Base-by-base conservation (phyloP, 2,888 invertebrate genomes). In the Perizoma affinitatum region DNA sequence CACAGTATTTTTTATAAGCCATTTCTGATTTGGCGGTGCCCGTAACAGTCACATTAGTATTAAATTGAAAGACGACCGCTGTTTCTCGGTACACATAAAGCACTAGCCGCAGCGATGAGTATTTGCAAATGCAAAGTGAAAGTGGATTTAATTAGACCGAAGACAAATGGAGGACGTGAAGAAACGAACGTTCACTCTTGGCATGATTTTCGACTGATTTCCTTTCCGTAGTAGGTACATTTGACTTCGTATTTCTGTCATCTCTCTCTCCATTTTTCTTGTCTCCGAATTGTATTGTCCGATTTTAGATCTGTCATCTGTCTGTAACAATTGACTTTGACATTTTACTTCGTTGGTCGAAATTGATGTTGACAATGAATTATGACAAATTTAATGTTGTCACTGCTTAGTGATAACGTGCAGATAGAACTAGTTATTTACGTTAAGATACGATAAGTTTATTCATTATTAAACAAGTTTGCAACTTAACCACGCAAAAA, bases 1-100 rank as follows among this genome's bases (percentile, higher is more conserved):
- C 84, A 88, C 86, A 90, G 74, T 82, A 87, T 79, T 90, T 90
- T 83, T 82, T 88, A 69, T 79, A 82, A 71, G 82, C 86, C 91
- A 91, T 90, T 80, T 82, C 81, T 54, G 74, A 71, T 69, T 67
- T 65, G 61, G 70, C 71, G 65, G 66, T 74, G 64, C 74, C 74
- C 78, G 81, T 80, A 70, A 22, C 22, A 22, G 22, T 22, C 22
- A 73, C 82, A 79, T 78, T 64, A 69, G 74, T 75, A 73, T 65
- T 70, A 60, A 58, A 61, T 56, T 57, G 54, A 34, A 34, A 62
- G 62, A 69, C 72, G 57, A 74, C 66, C 62, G 67, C 61, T 54
- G 66, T 59, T 58, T 72, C 46, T 66, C 66, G 73, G 74, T 69
- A 62, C 71, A 78, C 80, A 79, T 80, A 76, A 74, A 70, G 55